phyloP scores from a whole-genome alignment of 1,140 invertebrate genomes.

The Solen grandis region DNA sequence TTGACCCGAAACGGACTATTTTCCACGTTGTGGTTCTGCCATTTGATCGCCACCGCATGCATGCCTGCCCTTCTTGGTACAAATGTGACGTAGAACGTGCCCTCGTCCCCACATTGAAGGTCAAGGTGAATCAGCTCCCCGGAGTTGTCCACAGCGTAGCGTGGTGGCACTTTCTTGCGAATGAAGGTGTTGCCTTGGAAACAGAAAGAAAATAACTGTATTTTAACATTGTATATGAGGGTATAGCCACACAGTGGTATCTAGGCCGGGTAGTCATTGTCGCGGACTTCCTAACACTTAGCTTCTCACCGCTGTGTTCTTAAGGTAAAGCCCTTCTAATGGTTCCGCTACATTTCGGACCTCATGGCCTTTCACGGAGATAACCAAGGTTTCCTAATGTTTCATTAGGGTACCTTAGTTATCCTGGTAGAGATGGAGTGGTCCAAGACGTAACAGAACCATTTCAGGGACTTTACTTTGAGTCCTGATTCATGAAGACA shows the following conservation, averaged over 20 bases:
- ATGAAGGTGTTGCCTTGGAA: conserved; percentile 70
- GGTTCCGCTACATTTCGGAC: no score
- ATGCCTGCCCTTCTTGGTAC: conserved; percentile 70
- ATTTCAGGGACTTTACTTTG: no score
- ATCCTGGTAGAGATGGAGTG: no score
- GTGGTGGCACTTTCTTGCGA: conserved; percentile 68
- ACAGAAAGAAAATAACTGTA: neutral
- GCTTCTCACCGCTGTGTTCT: neutral
- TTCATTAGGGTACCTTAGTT: no score
- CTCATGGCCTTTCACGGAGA: no score
- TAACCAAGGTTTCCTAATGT: no score
- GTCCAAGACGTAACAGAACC: no score
- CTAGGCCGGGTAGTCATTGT: neutral
- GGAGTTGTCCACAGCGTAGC: conserved; percentile 56
- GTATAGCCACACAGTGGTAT: neutral
- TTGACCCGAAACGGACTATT: conserved; percentile 75
- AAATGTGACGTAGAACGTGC: conserved; percentile 72
- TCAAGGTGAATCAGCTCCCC: conserved; percentile 68
- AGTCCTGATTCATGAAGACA: no score
- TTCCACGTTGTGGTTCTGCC: conserved; percentile 66
- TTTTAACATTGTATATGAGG: neutral
- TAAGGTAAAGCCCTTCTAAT: no score
- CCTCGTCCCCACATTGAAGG: conserved; percentile 68
- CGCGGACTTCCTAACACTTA: neutral
- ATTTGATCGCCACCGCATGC: conserved; percentile 68